A percentile compares a stretch with the other conserved stretches of the same genome.
Evolutionary conservation across 2,113 vertebrate genomes (phyloP).

Genomic region (Seriola aureovittata): DNA sequence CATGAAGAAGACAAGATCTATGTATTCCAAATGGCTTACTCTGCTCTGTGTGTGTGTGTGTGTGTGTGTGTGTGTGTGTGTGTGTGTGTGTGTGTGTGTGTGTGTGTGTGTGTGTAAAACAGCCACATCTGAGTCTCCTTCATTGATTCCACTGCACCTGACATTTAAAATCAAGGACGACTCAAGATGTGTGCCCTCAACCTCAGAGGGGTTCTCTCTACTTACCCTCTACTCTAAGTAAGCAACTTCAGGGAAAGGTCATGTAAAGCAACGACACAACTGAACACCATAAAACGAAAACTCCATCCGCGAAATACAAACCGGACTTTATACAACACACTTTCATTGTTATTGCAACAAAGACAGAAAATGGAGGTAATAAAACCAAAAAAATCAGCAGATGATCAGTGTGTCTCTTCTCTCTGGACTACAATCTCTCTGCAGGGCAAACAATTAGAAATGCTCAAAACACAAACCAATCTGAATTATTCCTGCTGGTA

Average conservation of each 20-base stretch:
- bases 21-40: constrained; percentile 4
- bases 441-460: not conserved
- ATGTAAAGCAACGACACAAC: constrained; percentile 19
- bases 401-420: not conserved
- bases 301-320: not conserved
- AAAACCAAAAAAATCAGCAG: constrained; percentile 19
- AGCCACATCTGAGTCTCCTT: not conserved
- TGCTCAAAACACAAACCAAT: no score
- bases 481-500: not conserved
- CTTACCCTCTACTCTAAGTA: not conserved
- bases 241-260: constrained; percentile 10
- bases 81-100: no score
- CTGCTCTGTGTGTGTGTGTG: not conserved
- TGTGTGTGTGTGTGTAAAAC: not conserved
- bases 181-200: constrained; percentile 9
- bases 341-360: constrained; percentile 1
- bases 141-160: constrained; percentile 28
- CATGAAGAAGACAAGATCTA: not conserved
- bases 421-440: not conserved
- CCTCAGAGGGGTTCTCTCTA: not conserved
- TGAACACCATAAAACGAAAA: not conserved
- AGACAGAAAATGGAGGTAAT: not conserved
- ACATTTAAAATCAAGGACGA: constrained; percentile 18
- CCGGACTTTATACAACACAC: not conserved
- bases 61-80: not conserved